These are phyloP conservation scores for Priocnemis perturbator DNA, from an alignment of 2,888 invertebrate genomes.

Conservation along the genomic window DNA sequence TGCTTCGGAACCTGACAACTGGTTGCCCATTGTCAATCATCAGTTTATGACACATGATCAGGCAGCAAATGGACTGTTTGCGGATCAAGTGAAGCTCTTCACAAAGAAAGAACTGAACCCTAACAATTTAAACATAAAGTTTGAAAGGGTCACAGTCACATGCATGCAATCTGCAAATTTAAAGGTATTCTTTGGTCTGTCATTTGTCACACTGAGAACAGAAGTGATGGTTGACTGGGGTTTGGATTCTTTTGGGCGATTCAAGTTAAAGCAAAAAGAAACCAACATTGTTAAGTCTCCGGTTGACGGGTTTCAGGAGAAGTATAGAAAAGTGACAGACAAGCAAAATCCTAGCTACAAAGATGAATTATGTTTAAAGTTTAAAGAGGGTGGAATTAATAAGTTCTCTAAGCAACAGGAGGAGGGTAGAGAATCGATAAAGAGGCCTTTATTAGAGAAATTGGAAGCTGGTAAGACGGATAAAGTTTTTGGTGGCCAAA, in stretches of 20 bases:
- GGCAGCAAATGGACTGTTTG: constrained; percentile 66
- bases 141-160: constrained; percentile 68
- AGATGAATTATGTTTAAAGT: constrained; percentile 56
- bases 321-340: constrained; percentile 54
- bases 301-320: constrained; percentile 62
- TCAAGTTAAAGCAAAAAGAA: constrained; percentile 62
- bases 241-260: constrained; percentile 67
- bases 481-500: constrained; percentile 52
- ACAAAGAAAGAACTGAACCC: constrained; percentile 69
- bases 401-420: constrained; percentile 63
- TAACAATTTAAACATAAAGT: constrained; percentile 64
- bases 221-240: constrained; percentile 65
- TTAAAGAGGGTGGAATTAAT: constrained; percentile 52
- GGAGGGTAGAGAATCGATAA: constrained; percentile 49
- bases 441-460: constrained; percentile 61
- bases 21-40: constrained; percentile 68
- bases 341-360: constrained; percentile 59
- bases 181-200: constrained; percentile 67
- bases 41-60: constrained; percentile 70
- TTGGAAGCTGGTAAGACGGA: constrained; percentile 58
- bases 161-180: constrained; percentile 72
- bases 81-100: constrained; percentile 70
- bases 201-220: constrained; percentile 64
- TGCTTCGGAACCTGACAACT: constrained; percentile 65
- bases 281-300: constrained; percentile 28